Evolutionary conservation across 23 tunicate species (phyloP).

Genomic region (Halocynthia aurantium): DNA sequence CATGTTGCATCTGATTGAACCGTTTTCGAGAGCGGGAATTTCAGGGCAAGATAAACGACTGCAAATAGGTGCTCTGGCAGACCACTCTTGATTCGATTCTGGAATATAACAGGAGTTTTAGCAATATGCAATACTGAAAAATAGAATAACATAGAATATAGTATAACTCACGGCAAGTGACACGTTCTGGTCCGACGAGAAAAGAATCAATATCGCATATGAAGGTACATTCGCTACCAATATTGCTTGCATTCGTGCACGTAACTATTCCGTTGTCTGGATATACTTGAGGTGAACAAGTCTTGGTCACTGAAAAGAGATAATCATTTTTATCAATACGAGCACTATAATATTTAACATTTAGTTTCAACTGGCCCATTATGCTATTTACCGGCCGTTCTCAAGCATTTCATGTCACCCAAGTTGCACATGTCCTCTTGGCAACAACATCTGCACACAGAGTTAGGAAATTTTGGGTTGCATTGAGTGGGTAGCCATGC

Average conservation of each 20-base stretch:
- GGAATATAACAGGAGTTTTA: background rate
- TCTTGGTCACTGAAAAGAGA: no score
- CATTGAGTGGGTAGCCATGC: conserved; percentile 78
- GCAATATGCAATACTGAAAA: background rate
- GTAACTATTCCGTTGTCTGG: no score
- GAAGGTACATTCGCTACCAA: background rate
- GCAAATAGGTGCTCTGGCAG: background rate
- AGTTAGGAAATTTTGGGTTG: conserved; percentile 61
- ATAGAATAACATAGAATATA: background rate
- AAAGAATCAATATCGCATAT: background rate
- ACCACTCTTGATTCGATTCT: background rate
- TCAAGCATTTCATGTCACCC: conserved; percentile 45
- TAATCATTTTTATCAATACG: no score
- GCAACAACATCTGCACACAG: conserved; percentile 78
- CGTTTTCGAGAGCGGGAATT: background rate
- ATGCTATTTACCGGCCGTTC: conserved; percentile 8
- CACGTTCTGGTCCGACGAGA: background rate
- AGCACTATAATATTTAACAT: background rate
- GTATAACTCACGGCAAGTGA: conserved; percentile 2
- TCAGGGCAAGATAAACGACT: conserved; percentile 25
- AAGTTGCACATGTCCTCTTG: conserved; percentile 47
- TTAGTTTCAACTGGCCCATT: background rate
- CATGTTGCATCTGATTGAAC: conserved; percentile 35
- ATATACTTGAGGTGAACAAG: no score
- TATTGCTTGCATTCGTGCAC: no score